Evolutionary conservation across 2,113 vertebrate genomes (phyloP), one percentile per base, ranked within the genome.

Genomic region (Tetrax tetrax): DNA sequence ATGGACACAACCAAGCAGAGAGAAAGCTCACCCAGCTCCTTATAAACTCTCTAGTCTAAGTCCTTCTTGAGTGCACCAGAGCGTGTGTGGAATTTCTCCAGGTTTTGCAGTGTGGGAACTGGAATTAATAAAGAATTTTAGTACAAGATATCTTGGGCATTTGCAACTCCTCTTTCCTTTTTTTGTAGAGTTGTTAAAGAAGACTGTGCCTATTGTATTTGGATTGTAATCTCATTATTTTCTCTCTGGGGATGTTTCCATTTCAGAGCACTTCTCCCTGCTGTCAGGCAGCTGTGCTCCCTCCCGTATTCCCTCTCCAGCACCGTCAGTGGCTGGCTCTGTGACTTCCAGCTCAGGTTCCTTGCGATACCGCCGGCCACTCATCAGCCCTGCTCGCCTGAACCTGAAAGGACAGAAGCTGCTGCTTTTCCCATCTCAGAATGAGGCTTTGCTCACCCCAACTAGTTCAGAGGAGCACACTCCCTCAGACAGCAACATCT

Each of bases 381-480:
- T 99, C 94, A 99, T 99, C 98, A 99, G 99, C 96, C 99, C 99
- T 0, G 99, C 99, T 2, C 98, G 99, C 33, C 98, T 99, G 89
- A 99, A 99, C 97, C 98, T 99, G 57, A 94, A 98, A 43, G 99
- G 99, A 0, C 99, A 98, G 93, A 99, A 98, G 79, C 98, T 99
- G 29, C 97, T 98, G 83, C 98, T 99, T 23, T 99, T 99, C 93
- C 97, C 98, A 0, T 35, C 97, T 0, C 96, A 97, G 41, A 70
- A 89, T 0, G 97, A 98, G 19, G 95, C 97, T 10, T 60, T 89
- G 9, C 96, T 78, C 38, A 88, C 61, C 6, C 97, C 98, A 0
- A 2, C 96, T 53, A 95, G 98, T 97, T 95, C 97, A 6, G 97
- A 98, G 0, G 97, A 98, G 1, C 98, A 98, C 13, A 93, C 87